Evolutionary conservation across 2,113 vertebrate genomes (phyloP).

Genomic region (Stigmatopora argus): DNA sequence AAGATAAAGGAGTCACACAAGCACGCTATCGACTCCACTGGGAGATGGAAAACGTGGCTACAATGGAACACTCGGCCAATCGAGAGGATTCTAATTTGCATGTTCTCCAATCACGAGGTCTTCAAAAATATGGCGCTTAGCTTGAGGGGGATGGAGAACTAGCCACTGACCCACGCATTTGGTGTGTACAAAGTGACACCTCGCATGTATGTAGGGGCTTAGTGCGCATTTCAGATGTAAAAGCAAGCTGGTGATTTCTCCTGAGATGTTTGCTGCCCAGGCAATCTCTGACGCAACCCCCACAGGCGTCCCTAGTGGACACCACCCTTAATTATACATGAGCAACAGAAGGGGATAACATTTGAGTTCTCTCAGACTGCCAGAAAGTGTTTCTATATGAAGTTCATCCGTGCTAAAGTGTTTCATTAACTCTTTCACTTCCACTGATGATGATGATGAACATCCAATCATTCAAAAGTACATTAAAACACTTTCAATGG

Average conservation of each 20-base stretch:
- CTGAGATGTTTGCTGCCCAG: slow-evolving; percentile 52
- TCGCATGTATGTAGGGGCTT: slow-evolving; percentile 23
- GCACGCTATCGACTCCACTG: slow-evolving; percentile 34
- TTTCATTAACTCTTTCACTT: neutral
- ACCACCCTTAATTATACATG: slow-evolving; percentile 62
- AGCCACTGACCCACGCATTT: slow-evolving; percentile 45
- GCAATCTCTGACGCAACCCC: slow-evolving; percentile 62
- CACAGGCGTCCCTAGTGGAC: slow-evolving; percentile 47
- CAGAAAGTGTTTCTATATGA: slow-evolving; percentile 46
- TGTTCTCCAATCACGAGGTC: slow-evolving; percentile 49
- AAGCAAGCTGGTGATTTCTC: slow-evolving; percentile 61
- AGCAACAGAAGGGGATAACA: slow-evolving; percentile 57
- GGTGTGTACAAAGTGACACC: slow-evolving; percentile 25
- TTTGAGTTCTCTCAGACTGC: slow-evolving; percentile 51
- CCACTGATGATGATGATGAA: too few relatives aligned
- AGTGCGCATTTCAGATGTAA: slow-evolving; percentile 52
- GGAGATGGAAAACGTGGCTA: slow-evolving; percentile 56
- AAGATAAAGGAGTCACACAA: slow-evolving; percentile 5
- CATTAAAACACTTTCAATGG: too few relatives aligned
- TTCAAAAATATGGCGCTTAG: slow-evolving; percentile 54
- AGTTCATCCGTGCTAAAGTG: slow-evolving; percentile 32
- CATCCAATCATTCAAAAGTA: too few relatives aligned
- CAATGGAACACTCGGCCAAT: slow-evolving; percentile 54
- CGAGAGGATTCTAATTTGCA: slow-evolving; percentile 16
- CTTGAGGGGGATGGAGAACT: slow-evolving; percentile 45